Percentiles rank a stretch among this genome's conserved stretches.
Evolutionary conservation across 2,113 vertebrate species (phyloP).

Genomic region (Limanda limanda): DNA sequence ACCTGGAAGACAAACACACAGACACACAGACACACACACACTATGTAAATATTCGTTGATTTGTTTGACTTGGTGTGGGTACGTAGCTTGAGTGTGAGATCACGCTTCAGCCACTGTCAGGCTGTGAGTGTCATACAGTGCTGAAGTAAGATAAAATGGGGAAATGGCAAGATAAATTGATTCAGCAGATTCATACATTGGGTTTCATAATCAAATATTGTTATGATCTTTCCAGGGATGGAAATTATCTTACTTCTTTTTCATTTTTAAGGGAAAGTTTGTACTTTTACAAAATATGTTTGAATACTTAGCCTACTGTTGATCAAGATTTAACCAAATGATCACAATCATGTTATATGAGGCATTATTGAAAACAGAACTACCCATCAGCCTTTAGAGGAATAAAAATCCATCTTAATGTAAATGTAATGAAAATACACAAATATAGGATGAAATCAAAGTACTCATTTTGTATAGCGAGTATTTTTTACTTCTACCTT

Average conservation of each 20-base stretch:
- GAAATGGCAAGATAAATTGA: not conserved
- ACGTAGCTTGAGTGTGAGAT: constrained; percentile 45
- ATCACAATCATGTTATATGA: not conserved
- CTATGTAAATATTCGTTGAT: constrained; percentile 64
- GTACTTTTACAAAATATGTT: not conserved
- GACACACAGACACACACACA: constrained; percentile 2
- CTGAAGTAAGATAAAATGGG: too few relatives aligned
- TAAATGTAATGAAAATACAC: not conserved
- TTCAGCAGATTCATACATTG: not conserved
- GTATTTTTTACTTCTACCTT: not conserved
- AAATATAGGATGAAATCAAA: not conserved
- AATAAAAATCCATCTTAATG: too few relatives aligned
- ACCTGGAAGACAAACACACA: constrained; percentile 67
- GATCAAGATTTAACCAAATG: too few relatives aligned
- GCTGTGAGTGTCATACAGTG: constrained; percentile 7
- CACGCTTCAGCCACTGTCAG: constrained; percentile 19
- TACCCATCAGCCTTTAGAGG: not conserved
- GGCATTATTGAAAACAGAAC: not conserved
- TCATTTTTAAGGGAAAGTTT: not conserved
- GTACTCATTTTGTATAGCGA: too few relatives aligned
- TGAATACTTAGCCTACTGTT: too few relatives aligned
- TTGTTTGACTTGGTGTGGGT: constrained; percentile 44
- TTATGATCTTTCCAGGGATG: not conserved
- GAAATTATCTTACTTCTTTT: not conserved
- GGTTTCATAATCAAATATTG: not conserved